phyloP scores from a whole-genome alignment of 1,140 invertebrate species.

The Myzus persicae region DNA sequence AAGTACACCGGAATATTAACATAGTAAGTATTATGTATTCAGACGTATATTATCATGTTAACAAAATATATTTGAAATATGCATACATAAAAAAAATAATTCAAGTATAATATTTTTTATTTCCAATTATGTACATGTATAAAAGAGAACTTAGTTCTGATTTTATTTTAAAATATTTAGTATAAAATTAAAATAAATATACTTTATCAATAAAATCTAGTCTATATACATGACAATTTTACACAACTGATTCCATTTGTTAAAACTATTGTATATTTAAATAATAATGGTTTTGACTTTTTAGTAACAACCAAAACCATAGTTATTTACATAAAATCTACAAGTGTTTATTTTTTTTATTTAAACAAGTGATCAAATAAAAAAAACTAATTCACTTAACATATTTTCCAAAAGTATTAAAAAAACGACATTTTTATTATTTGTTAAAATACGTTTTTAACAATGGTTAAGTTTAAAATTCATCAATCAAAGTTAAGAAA shows the following conservation, averaged over 20 bases:
- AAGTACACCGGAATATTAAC: not conserved
- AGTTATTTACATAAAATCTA: constrained; percentile 18
- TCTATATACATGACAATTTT: constrained; percentile 34
- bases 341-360: not conserved
- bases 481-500: not conserved
- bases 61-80: not conserved
- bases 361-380: constrained; percentile 40
- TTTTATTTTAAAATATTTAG: constrained; percentile 46
- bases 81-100: not conserved
- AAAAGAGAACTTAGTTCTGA: constrained; percentile 23
- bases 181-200: constrained; percentile 52
- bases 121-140: constrained; percentile 23
- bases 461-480: not conserved
- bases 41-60: not conserved
- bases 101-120: constrained; percentile 29
- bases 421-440: not conserved
- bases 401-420: constrained; percentile 5
- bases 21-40: not conserved
- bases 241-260: constrained; percentile 29
- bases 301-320: not conserved
- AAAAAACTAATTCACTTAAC: not conserved
- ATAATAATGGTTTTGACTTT: constrained; percentile 13
- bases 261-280: constrained; percentile 29
- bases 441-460: not conserved
- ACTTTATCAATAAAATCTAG: constrained; percentile 2